Conservation (phyloP, 2,888 invertebrate genomes). For the Ornithoptera alexandrae region DNA sequence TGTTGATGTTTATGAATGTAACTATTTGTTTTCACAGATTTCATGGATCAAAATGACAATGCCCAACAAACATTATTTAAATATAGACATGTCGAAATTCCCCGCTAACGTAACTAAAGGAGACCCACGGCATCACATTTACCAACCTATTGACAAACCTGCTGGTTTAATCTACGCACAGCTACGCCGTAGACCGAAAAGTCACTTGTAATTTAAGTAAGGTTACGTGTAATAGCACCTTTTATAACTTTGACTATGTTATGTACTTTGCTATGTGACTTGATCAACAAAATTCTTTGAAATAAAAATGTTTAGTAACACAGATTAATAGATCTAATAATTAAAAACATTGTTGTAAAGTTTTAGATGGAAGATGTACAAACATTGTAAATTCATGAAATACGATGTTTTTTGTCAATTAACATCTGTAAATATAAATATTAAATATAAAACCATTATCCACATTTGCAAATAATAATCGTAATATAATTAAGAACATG, state of each 20-base stretch:
- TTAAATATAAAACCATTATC: no score
- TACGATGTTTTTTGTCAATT: no score
- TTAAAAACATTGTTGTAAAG: no score
- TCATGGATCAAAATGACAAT: conserved; percentile 86
- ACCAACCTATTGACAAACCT: conserved; percentile 88
- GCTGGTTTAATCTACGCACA: conserved; percentile 88
- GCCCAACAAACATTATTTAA: conserved; percentile 91
- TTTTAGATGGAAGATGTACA: no score
- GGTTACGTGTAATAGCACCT: conserved; percentile 11
- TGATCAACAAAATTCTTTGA: not conserved
- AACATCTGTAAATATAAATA: no score
- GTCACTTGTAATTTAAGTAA: conserved; percentile 68
- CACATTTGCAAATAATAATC: not conserved
- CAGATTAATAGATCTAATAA: no score
- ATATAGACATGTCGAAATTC: conserved; percentile 87
- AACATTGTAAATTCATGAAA: no score
- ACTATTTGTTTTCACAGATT: conserved; percentile 70
- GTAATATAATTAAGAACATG: not conserved
- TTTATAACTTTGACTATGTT: not conserved
- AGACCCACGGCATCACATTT: conserved; percentile 84
- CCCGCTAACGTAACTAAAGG: conserved; percentile 82
- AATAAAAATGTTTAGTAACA: not conserved
- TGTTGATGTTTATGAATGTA: not conserved
- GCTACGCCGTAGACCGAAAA: conserved; percentile 81
- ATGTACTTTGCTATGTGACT: no score